Percentiles rank a stretch among this genome's conserved stretches.
These are phyloP conservation scores for Trichacis sp. DNA, from an alignment of 2,888 invertebrate genomes.

Conservation along the genomic window DNA sequence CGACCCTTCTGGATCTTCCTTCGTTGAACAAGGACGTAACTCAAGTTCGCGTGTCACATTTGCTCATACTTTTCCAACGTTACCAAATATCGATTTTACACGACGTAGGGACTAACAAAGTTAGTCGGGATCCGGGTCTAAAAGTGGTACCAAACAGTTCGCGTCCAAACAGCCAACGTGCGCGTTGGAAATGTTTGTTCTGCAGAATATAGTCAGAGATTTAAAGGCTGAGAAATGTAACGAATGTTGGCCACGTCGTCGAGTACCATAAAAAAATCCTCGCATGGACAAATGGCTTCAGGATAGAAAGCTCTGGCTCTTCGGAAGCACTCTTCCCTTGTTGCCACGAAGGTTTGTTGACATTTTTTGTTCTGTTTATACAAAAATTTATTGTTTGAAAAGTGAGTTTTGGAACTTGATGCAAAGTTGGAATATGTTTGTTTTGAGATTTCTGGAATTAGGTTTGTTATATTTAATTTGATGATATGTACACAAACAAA, in stretches of 20 bases:
- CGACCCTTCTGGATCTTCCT: background rate
- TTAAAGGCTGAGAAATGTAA: background rate
- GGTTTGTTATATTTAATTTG: too few relatives aligned
- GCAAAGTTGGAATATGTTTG: too few relatives aligned
- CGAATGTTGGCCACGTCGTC: background rate
- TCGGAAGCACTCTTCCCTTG: constrained; percentile 89
- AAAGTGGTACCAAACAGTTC: constrained; percentile 11
- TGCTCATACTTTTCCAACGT: constrained; percentile 22
- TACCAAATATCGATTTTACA: constrained; percentile 34
- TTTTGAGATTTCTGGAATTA: too few relatives aligned
- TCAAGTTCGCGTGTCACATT: constrained; percentile 22
- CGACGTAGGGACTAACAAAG: constrained; percentile 25
- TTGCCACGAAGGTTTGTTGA: constrained; percentile 81
- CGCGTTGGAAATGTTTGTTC: background rate
- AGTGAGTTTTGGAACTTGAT: too few relatives aligned
- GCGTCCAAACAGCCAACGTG: background rate
- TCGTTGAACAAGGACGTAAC: constrained; percentile 7
- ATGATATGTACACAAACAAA: too few relatives aligned
- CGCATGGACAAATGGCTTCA: constrained; percentile 94
- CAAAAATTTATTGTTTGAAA: background rate
- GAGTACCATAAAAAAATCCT: constrained; percentile 15
- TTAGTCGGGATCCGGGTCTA: constrained; percentile 1
- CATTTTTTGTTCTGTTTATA: background rate
- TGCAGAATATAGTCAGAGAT: background rate
- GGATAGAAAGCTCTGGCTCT: constrained; percentile 91